Evolutionary conservation across 2,888 invertebrate genomes (phyloP).

Genomic region (Melipona beecheii): DNA sequence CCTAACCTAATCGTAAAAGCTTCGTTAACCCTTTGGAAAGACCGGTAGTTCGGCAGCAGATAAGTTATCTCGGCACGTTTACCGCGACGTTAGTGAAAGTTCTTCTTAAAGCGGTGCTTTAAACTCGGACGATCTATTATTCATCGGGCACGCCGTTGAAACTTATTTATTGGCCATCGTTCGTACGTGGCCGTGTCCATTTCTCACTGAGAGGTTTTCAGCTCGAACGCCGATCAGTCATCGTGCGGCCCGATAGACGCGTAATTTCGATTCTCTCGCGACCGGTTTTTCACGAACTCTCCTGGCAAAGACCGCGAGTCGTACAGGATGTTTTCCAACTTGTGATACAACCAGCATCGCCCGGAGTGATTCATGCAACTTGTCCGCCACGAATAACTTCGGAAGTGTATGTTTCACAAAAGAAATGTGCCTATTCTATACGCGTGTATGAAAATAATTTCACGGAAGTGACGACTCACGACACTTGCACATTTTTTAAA

Average conservation of each 20-base stretch:
- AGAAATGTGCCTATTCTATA: too few species aligned
- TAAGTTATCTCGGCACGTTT: slow-evolving; percentile 25
- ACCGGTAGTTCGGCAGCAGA: slow-evolving; percentile 39
- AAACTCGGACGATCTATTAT: slow-evolving; percentile 51
- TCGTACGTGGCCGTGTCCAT: slow-evolving; percentile 19
- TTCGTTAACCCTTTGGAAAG: slow-evolving; percentile 49
- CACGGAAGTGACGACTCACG: too few species aligned
- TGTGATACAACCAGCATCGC: background rate
- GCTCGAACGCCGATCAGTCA: slow-evolving; percentile 23
- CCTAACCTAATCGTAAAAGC: slow-evolving; percentile 8
- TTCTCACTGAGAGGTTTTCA: slow-evolving; percentile 28
- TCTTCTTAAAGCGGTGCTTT: slow-evolving; percentile 17
- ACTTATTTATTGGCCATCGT: slow-evolving; percentile 52
- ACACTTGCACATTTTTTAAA: too few species aligned
- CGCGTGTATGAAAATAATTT: too few species aligned
- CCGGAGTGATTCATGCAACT: too few species aligned
- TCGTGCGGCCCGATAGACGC: background rate
- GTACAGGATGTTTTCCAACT: background rate
- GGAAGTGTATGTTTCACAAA: too few species aligned
- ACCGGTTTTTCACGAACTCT: background rate
- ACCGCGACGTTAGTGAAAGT: slow-evolving; percentile 40
- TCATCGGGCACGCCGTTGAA: slow-evolving; percentile 28
- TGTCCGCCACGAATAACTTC: too few species aligned
- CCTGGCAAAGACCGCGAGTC: background rate
- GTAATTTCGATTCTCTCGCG: background rate